These are phyloP conservation scores for Pardalotus punctatus DNA, from an alignment of 2,113 vertebrate species.

Conservation along the genomic window DNA sequence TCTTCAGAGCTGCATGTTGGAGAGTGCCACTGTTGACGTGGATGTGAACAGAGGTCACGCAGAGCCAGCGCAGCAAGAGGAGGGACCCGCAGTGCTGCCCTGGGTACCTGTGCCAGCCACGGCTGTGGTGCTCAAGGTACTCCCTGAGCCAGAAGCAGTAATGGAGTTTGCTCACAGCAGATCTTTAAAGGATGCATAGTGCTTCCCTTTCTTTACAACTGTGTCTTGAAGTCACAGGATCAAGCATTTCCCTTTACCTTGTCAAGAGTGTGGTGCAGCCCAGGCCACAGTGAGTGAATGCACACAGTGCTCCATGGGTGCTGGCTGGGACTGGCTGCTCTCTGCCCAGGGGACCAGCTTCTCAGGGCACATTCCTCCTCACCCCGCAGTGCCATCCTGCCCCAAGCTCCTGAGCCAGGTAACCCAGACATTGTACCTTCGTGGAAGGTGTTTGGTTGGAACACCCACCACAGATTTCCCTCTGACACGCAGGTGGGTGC, in stretches of 20 bases:
- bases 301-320: background rate
- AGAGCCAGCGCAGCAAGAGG: background rate
- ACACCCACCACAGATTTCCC: background rate
- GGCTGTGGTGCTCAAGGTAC: background rate
- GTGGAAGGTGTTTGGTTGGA: background rate
- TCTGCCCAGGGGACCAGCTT: background rate
- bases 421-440: background rate
- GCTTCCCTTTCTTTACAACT: background rate
- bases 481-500: background rate
- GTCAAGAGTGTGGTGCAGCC: fast-evolving
- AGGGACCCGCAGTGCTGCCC: no score
- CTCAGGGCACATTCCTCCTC: background rate
- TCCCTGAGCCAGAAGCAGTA: background rate
- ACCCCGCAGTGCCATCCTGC: background rate
- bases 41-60: background rate
- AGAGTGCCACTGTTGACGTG: fast-evolving
- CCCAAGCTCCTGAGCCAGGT: background rate
- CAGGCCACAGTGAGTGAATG: fast-evolving
- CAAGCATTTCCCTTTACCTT: no score
- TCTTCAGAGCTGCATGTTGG: background rate
- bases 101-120: background rate
- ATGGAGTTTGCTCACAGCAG: background rate
- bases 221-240: fast-evolving
- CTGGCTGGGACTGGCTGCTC: background rate
- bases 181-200: background rate